These are phyloP conservation scores for Holothuria glaberrima DNA, from an alignment of 35 echinoderm and acorn worm genomes.

Conservation along the genomic window DNA sequence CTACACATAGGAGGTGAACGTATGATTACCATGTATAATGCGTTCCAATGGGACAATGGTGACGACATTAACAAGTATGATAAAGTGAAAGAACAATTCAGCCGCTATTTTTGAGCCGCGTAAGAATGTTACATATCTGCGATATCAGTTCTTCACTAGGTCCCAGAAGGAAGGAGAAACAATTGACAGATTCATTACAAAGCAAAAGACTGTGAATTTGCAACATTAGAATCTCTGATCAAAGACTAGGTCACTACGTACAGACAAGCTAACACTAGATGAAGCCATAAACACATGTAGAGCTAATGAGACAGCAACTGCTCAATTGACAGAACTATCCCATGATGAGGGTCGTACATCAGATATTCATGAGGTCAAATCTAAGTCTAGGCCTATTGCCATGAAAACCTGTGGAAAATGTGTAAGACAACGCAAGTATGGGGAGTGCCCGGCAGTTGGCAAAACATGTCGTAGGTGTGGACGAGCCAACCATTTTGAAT, in stretches of 20 bases:
- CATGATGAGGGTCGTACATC: neutral
- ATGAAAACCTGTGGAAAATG: neutral
- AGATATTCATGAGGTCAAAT: constrained; percentile 15
- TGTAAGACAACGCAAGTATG: constrained; percentile 11
- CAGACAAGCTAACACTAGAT: constrained; percentile 3
- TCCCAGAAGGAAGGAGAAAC: constrained; percentile 40
- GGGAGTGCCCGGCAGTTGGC: neutral
- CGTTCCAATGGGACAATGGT: neutral
- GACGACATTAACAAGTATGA: constrained; percentile 18
- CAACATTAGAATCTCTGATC: constrained; percentile 7
- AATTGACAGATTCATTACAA: constrained; percentile 45
- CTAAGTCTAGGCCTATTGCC: neutral
- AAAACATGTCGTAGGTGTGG: constrained; percentile 5
- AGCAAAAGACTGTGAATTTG: constrained; percentile 42
- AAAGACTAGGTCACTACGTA: constrained; percentile 21
- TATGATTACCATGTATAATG: constrained; percentile 14
- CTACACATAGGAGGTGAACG: constrained; percentile 5
- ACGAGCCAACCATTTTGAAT: neutral
- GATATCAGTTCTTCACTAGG: constrained; percentile 26
- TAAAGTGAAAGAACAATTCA: constrained; percentile 4
- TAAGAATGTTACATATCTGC: constrained; percentile 42
- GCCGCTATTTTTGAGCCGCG: neutral
- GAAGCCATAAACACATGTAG: constrained; percentile 36
- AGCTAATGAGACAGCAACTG: constrained; percentile 20
- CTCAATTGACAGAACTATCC: neutral